Percentiles rank a stretch among this genome's conserved stretches.
phyloP scores from a whole-genome alignment of 2,888 invertebrate species.

The Heliconius ismenius region DNA sequence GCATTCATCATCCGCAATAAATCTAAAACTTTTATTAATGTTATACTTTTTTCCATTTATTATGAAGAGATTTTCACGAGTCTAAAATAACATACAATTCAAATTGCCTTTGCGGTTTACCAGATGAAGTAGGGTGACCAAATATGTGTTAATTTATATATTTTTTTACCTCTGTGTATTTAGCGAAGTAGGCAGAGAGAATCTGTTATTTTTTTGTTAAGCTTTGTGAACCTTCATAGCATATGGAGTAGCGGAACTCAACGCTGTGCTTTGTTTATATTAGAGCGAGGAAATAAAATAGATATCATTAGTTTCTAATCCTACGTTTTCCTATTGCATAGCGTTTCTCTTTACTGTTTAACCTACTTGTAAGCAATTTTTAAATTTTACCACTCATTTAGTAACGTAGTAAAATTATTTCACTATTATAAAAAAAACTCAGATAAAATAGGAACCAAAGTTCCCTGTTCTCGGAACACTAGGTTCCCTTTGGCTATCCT shows the following conservation, averaged over 20 bases:
- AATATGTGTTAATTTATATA: not conserved
- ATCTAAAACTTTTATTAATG: conserved; percentile 8
- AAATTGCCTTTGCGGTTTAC: conserved; percentile 41
- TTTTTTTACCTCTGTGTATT: not conserved
- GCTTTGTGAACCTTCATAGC: not conserved
- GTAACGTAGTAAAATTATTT: too few relatives aligned
- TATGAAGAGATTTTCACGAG: conserved; percentile 44
- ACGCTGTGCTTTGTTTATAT: too few relatives aligned
- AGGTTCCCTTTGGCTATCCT: too few relatives aligned
- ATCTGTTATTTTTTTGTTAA: not conserved
- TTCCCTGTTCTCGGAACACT: too few relatives aligned
- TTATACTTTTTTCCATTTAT: conserved; percentile 10
- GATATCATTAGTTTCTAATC: too few relatives aligned
- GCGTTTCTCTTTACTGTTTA: too few relatives aligned
- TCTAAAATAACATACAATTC: conserved; percentile 44
- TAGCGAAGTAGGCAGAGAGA: not conserved
- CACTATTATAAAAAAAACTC: too few relatives aligned
- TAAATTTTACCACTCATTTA: too few relatives aligned
- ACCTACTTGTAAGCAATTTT: too few relatives aligned
- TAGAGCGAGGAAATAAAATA: too few relatives aligned
- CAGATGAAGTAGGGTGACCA: conserved; percentile 39
- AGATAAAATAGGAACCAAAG: too few relatives aligned
- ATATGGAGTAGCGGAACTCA: not conserved
- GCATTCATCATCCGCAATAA: conserved; percentile 1
- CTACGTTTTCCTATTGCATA: too few relatives aligned